These are phyloP conservation scores for Himalopsyche kuldschensis DNA, from an alignment of 2,888 invertebrate species.

Conservation along the genomic window DNA sequence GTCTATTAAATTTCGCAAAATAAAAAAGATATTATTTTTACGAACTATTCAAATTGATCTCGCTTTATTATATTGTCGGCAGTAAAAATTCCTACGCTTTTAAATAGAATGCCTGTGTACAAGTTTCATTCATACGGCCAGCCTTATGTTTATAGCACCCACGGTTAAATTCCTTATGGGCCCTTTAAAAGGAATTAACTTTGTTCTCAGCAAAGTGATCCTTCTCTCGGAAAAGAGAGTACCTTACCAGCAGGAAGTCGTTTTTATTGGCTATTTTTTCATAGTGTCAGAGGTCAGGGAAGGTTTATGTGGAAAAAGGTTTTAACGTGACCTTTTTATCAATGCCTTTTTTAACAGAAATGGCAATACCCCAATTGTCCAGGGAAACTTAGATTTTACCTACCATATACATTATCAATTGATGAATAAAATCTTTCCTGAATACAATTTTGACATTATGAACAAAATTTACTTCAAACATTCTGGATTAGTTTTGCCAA, in stretches of 20 bases:
- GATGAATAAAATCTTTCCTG: no score
- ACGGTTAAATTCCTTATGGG: not conserved
- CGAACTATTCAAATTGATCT: no score
- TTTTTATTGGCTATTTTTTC: not conserved
- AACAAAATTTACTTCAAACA: no score
- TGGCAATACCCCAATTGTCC: not conserved
- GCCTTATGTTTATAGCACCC: slow-evolving; percentile 1
- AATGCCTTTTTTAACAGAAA: not conserved
- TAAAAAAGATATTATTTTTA: no score
- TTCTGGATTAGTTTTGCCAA: no score
- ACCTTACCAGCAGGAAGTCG: not conserved
- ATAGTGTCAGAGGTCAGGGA: not conserved
- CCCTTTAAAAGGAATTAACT: not conserved
- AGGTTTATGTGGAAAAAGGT: not conserved
- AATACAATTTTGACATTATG: no score
- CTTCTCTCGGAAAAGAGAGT: not conserved
- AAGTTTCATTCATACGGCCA: not conserved
- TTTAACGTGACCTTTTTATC: not conserved
- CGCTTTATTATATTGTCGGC: no score
- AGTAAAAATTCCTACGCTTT: not conserved
- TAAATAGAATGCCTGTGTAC: not conserved
- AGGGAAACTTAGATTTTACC: not conserved
- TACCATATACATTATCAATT: no score
- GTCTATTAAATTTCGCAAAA: no score
- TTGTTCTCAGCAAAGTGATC: not conserved